Evolutionary conservation across 2,888 invertebrate genomes (phyloP).

Genomic region (Scotopteryx bipunctaria): DNA sequence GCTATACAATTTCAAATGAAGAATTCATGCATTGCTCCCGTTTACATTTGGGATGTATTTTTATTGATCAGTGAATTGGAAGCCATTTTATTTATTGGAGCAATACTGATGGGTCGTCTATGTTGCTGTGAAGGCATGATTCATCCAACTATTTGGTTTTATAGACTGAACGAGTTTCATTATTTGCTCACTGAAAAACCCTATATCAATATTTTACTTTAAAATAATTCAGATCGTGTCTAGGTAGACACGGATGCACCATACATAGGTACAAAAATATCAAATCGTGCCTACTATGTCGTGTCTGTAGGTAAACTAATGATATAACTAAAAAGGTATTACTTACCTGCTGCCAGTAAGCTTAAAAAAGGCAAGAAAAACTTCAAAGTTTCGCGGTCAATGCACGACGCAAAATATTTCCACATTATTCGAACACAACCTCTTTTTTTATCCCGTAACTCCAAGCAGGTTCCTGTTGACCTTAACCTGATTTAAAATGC

Average conservation of each 20-base stretch:
- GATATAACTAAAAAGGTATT: too few species aligned
- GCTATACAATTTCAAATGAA: slow-evolving; percentile 81
- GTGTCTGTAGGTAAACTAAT: too few species aligned
- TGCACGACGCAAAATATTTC: slow-evolving; percentile 17
- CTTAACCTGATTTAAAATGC: slow-evolving; percentile 82
- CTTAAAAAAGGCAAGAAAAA: neutral
- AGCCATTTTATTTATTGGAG: slow-evolving; percentile 72
- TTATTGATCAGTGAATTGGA: slow-evolving; percentile 74
- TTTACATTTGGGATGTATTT: slow-evolving; percentile 77
- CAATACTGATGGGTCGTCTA: slow-evolving; percentile 46
- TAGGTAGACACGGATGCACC: too few species aligned
- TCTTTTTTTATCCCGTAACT: slow-evolving; percentile 13
- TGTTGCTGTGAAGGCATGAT: slow-evolving; percentile 27
- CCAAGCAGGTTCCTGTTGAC: slow-evolving; percentile 56
- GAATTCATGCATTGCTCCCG: slow-evolving; percentile 77
- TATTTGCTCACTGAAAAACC: slow-evolving; percentile 17
- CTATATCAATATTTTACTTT: too few species aligned
- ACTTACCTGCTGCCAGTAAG: too few species aligned
- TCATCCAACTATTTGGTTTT: slow-evolving; percentile 44
- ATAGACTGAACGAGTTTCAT: slow-evolving; percentile 26
- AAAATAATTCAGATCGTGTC: too few species aligned
- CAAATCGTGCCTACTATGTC: too few species aligned
- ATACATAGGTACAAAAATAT: too few species aligned
- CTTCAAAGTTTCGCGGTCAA: slow-evolving; percentile 13
- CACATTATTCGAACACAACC: slow-evolving; percentile 17